Conservation (phyloP, 1,140 invertebrate genomes). For the Papilio aristodemus region DNA sequence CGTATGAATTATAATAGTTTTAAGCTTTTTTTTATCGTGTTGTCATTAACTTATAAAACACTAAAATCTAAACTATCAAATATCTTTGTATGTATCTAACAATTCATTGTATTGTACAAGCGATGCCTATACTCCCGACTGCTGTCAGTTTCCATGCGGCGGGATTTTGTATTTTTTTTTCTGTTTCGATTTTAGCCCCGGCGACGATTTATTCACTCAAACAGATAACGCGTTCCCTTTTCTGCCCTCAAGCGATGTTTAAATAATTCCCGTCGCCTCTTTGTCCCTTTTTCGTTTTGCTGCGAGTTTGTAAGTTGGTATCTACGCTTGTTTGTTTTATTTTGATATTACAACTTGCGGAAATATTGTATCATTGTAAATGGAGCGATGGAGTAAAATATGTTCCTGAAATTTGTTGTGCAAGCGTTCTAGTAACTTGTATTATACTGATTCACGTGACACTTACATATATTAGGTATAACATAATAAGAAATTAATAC, state of each 20-base stretch:
- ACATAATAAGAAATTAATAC: too few species aligned
- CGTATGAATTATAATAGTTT: too few species aligned
- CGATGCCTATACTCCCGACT: conserved; percentile 4
- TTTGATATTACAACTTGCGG: not conserved
- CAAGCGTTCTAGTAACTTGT: too few species aligned
- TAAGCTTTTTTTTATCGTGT: too few species aligned
- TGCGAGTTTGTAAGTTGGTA: conserved; percentile 42
- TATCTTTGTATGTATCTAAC: not conserved
- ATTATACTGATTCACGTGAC: too few species aligned
- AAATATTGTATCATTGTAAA: not conserved
- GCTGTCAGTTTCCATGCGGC: conserved; percentile 27
- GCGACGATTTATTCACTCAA: conserved; percentile 61
- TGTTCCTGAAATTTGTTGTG: too few species aligned
- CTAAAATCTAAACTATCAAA: too few species aligned
- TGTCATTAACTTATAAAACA: too few species aligned
- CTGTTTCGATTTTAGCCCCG: conserved; percentile 31
- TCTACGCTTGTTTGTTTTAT: conserved; percentile 37
- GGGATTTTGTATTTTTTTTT: conserved; percentile 41
- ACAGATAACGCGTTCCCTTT: conserved; percentile 52
- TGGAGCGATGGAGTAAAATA: not conserved
- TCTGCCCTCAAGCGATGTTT: conserved; percentile 55
- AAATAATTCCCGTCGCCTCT: conserved; percentile 60
- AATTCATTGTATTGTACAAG: conserved; percentile 2
- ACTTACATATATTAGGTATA: too few species aligned
- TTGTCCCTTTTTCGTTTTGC: conserved; percentile 46